These are phyloP conservation scores for Pseudomyrmex flavicornis DNA, from an alignment of 1,140 invertebrate species.

Conservation along the genomic window DNA sequence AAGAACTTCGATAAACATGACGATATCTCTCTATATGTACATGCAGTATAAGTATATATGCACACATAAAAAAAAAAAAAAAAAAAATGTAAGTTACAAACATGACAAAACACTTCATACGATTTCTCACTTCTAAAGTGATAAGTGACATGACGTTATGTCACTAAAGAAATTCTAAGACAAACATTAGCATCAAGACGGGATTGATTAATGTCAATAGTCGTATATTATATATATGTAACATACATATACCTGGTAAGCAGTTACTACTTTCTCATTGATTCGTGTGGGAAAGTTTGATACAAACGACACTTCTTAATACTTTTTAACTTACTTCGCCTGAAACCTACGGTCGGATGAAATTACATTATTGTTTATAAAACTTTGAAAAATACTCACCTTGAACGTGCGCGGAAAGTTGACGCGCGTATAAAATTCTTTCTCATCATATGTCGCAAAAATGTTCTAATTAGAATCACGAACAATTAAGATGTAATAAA, in stretches of 20 bases:
- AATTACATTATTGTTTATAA: slow-evolving; percentile 43
- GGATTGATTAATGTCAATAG: slow-evolving; percentile 12
- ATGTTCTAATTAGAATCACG: no score
- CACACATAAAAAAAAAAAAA: no score
- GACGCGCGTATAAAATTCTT: background rate
- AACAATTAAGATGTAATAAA: no score
- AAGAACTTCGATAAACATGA: no score
- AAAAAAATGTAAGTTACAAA: no score
- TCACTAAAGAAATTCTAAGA: background rate
- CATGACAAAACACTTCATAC: background rate
- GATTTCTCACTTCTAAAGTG: background rate
- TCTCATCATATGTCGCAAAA: no score
- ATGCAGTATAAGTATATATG: no score
- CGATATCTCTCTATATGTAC: no score
- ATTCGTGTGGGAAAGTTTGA: slow-evolving; percentile 53
- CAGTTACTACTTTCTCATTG: slow-evolving; percentile 5
- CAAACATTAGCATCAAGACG: background rate
- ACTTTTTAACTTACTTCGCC: slow-evolving; percentile 20
- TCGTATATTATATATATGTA: background rate
- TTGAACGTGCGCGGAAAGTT: slow-evolving; percentile 15
- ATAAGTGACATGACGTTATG: background rate
- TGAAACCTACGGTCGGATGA: background rate
- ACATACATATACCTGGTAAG: background rate
- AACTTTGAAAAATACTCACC: slow-evolving; percentile 21
- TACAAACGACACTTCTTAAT: slow-evolving; percentile 16